phyloP scores from a whole-genome alignment of 2,113 vertebrate species.

The Gnathonemus echidnorhynchus region DNA sequence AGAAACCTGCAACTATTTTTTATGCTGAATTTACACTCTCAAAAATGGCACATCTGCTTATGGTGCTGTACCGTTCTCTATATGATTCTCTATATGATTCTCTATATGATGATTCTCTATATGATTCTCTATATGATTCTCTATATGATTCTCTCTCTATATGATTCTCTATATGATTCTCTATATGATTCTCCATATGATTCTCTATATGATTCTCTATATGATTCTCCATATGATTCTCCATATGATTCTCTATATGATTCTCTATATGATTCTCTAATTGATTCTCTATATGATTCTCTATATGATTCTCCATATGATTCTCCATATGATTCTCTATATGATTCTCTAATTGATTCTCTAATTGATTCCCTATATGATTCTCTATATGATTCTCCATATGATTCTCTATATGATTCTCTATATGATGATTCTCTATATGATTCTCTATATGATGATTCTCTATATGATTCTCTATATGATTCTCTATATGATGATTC shows the following conservation, averaged over 20 bases:
- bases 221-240: too few relatives aligned
- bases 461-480: too few relatives aligned
- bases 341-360: too few relatives aligned
- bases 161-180: neutral
- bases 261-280: too few relatives aligned
- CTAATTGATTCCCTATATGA: too few relatives aligned
- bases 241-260: neutral
- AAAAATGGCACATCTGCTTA: neutral
- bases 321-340: neutral
- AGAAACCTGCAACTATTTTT: neutral
- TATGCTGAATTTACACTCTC: neutral
- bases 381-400: neutral
- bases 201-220: too few relatives aligned
- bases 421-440: too few relatives aligned
- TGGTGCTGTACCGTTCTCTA: neutral
- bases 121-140: neutral
- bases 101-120: neutral
- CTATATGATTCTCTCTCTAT: too few relatives aligned
- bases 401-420: neutral
- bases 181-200: too few relatives aligned
- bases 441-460: too few relatives aligned
- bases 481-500: neutral
- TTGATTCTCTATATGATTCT: neutral
- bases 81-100: neutral
- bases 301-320: too few relatives aligned